Percentiles rank a stretch among this genome's conserved stretches.
Conservation (phyloP, 2,888 invertebrate genomes). For the Mactromeris polynyma region DNA sequence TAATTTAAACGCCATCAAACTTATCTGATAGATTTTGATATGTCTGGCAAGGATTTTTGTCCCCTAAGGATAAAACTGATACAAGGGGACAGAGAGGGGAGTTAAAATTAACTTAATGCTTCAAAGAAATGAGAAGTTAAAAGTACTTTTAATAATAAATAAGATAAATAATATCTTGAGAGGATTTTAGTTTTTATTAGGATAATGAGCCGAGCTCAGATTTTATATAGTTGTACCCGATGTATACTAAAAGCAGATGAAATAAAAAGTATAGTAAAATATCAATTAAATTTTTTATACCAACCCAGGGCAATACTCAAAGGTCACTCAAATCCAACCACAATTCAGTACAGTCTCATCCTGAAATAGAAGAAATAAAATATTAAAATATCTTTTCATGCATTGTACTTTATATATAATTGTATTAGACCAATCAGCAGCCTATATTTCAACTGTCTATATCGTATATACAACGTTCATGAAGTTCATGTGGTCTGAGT, state of each 20-base stretch:
- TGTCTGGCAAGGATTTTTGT: neutral
- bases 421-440: too few relatives aligned
- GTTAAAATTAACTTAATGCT: neutral
- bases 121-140: neutral
- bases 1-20: conserved; percentile 39
- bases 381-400: neutral
- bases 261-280: neutral
- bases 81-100: neutral
- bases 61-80: neutral
- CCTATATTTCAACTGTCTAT: too few relatives aligned
- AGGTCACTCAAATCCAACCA: neutral
- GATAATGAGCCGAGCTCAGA: neutral
- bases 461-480: too few relatives aligned
- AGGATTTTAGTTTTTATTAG: neutral
- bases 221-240: neutral
- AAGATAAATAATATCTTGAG: neutral
- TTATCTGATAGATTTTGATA: conserved; percentile 19
- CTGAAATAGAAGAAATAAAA: neutral
- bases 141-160: neutral
- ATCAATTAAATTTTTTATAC: neutral
- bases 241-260: neutral
- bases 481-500: too few relatives aligned
- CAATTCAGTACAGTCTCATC: neutral
- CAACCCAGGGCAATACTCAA: neutral
- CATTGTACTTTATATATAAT: too few relatives aligned